phyloP scores from a whole-genome alignment of 2,113 vertebrate species.

The Hyaena hyaena region DNA sequence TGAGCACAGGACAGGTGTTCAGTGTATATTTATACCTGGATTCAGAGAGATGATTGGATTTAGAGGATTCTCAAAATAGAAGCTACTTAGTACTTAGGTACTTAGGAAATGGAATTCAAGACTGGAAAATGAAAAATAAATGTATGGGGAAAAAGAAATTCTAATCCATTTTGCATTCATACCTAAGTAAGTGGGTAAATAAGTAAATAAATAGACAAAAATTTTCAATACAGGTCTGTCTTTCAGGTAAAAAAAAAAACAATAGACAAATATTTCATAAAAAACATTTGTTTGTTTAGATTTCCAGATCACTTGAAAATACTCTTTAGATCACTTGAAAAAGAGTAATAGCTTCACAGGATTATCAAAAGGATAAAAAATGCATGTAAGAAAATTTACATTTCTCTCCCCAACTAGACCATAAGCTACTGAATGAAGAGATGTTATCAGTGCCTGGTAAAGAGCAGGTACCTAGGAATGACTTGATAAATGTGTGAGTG shows the following conservation, averaged over 20 bases:
- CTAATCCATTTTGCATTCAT: not conserved
- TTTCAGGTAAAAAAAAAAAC: not conserved
- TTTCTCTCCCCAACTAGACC: not conserved
- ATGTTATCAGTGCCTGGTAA: not conserved
- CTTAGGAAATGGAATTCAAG: slow-evolving; percentile 55
- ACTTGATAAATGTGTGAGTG: not conserved
- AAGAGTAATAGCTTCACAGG: not conserved
- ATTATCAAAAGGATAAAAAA: not conserved
- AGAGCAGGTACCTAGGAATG: not conserved
- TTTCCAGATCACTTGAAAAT: not conserved
- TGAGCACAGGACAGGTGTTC: not conserved
- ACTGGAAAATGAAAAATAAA: slow-evolving; percentile 32
- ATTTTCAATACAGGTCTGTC: not conserved
- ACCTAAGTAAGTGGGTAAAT: not conserved
- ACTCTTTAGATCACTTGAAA: not conserved
- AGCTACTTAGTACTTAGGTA: not conserved
- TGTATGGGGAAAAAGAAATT: not conserved
- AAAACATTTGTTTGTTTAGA: not conserved
- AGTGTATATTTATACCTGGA: not conserved
- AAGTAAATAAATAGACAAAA: not conserved
- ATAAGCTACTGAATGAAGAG: not conserved
- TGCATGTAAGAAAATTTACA: not conserved
- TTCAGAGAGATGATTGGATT: not conserved
- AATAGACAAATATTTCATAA: not conserved
- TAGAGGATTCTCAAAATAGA: not conserved